Evolutionary conservation across 2,113 vertebrate genomes (phyloP).

Genomic region (Apteryx mantelli): DNA sequence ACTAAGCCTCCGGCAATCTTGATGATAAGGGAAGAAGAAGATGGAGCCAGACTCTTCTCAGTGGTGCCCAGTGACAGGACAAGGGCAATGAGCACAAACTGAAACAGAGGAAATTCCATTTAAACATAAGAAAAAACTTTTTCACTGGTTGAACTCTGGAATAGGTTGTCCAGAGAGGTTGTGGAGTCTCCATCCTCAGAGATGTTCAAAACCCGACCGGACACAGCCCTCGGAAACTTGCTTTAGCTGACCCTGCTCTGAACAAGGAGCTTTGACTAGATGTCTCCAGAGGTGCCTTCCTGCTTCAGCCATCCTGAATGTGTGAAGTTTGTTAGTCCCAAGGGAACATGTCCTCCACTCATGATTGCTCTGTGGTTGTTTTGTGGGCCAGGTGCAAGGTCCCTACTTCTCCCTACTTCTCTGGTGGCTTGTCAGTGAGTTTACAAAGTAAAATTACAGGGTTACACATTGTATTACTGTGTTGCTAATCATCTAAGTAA

Average conservation of each 20-base stretch:
- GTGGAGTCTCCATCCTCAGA: not conserved
- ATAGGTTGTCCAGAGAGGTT: not conserved
- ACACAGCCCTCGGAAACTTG: not conserved
- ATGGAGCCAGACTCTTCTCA: not conserved
- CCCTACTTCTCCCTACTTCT: not conserved
- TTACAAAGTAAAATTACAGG: not conserved
- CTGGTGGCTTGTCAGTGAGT: not conserved
- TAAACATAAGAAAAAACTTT: not conserved
- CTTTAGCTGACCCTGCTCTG: no score
- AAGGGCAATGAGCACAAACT: not conserved
- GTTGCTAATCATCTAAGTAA: not conserved
- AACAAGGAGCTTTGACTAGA: not conserved
- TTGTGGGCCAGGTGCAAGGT: not conserved
- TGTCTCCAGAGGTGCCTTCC: not conserved
- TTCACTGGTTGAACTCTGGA: not conserved
- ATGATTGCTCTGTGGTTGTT: not conserved
- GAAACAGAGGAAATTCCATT: not conserved
- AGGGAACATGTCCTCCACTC: not conserved
- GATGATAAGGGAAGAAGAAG: not conserved
- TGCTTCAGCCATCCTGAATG: not conserved
- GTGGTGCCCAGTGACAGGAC: not conserved
- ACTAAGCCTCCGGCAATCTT: not conserved
- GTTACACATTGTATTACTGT: not conserved
- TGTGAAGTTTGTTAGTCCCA: not conserved
- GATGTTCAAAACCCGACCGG: not conserved